Evolutionary conservation across 1,140 invertebrate genomes (phyloP).

Genomic region (Heliconius himera): DNA sequence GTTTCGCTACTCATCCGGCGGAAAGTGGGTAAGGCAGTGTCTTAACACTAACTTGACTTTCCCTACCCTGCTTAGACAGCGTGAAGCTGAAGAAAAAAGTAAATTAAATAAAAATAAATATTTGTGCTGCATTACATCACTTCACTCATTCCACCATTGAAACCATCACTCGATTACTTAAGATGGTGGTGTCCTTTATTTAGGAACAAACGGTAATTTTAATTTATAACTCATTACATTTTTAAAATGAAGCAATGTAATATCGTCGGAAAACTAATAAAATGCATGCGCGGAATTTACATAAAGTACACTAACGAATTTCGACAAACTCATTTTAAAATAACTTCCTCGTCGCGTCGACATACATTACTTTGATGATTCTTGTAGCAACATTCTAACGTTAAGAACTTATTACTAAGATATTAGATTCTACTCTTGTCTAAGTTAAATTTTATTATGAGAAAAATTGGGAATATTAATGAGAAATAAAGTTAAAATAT

Average conservation of each 20-base stretch:
- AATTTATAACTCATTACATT: neutral
- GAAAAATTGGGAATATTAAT: neutral
- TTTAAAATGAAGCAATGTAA: slow-evolving; percentile 10
- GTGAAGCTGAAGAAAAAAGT: too few species aligned
- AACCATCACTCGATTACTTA: too few species aligned
- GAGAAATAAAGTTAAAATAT: too few species aligned
- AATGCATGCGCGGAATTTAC: slow-evolving; percentile 30
- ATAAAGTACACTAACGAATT: slow-evolving; percentile 38
- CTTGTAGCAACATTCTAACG: neutral
- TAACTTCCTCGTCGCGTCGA: slow-evolving; percentile 22
- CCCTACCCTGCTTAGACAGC: too few species aligned
- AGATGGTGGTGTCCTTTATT: too few species aligned
- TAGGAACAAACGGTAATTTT: neutral
- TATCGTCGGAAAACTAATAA: slow-evolving; percentile 19
- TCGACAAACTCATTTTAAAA: slow-evolving; percentile 36
- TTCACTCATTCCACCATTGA: too few species aligned
- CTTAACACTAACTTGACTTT: too few species aligned
- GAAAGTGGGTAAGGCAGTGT: too few species aligned
- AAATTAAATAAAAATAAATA: too few species aligned
- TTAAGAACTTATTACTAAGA: neutral
- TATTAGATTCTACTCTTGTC: neutral
- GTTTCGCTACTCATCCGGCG: too few species aligned
- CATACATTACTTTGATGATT: slow-evolving; percentile 7
- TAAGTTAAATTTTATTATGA: neutral
- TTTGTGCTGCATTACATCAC: too few species aligned